These are phyloP conservation scores for Protaetia brevitarsis DNA, from an alignment of 1,140 invertebrate genomes.

Conservation along the genomic window DNA sequence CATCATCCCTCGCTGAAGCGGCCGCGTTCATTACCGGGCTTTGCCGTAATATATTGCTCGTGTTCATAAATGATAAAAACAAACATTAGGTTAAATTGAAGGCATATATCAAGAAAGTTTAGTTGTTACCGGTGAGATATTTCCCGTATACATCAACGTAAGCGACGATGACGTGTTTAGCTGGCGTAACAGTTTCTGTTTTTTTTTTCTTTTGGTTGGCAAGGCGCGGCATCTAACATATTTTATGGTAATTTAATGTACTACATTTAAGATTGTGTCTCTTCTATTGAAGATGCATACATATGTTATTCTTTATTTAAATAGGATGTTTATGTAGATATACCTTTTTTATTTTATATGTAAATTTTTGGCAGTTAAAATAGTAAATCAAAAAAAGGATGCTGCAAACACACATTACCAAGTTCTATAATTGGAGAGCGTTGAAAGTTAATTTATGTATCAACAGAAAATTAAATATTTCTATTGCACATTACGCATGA, in stretches of 20 bases:
- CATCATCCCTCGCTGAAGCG: too few relatives aligned
- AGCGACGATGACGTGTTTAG: conserved; percentile 7
- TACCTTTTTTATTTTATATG: too few relatives aligned
- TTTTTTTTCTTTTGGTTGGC: not conserved
- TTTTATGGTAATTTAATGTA: conserved; percentile 14
- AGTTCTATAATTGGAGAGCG: too few relatives aligned
- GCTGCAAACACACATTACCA: too few relatives aligned
- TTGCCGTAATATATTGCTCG: conserved; percentile 3
- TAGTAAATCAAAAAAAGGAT: too few relatives aligned
- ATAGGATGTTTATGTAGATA: too few relatives aligned
- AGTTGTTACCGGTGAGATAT: conserved; percentile 15
- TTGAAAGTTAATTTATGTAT: too few relatives aligned
- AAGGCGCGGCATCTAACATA: not conserved
- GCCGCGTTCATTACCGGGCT: conserved; percentile 10
- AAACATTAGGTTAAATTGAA: conserved; percentile 12
- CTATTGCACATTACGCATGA: too few relatives aligned
- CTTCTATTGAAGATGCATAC: too few relatives aligned
- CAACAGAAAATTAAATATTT: too few relatives aligned
- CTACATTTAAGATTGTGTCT: conserved; percentile 4
- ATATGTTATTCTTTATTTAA: too few relatives aligned
- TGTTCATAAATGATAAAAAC: conserved; percentile 16
- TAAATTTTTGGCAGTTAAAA: too few relatives aligned
- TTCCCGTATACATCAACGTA: not conserved
- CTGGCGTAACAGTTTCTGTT: conserved; percentile 12
- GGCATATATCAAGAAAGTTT: conserved; percentile 11